phyloP scores from a whole-genome alignment of 2,113 vertebrate genomes.

The Heteronetta atricapilla region DNA sequence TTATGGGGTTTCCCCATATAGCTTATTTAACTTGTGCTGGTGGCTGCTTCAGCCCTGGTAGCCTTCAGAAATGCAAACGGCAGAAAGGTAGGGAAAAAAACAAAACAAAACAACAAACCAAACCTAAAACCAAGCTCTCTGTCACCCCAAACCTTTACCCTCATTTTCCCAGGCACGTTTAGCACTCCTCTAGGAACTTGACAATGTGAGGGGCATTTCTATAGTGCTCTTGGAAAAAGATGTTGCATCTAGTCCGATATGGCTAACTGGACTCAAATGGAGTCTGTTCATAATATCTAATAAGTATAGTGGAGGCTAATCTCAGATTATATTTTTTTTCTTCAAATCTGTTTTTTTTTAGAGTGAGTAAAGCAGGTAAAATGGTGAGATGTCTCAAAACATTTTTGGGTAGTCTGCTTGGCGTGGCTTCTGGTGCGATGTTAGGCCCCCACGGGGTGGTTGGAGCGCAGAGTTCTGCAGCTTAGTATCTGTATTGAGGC shows the following conservation, averaged over 20 bases:
- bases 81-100: not conserved
- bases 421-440: fast-evolving
- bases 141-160: not conserved
- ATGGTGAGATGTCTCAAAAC: not conserved
- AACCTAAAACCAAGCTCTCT: not conserved
- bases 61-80: not conserved
- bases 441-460: not conserved
- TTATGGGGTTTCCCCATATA: not conserved
- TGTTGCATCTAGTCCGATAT: not conserved
- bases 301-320: not conserved
- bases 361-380: not conserved
- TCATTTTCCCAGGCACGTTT: not conserved
- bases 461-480: not conserved
- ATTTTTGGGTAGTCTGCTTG: not conserved
- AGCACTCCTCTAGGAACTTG: not conserved
- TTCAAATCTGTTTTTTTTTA: not conserved
- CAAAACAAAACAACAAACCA: not conserved
- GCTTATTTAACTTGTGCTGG: not conserved
- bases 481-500: not conserved
- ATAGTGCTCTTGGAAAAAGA: not conserved
- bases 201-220: not conserved
- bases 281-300: not conserved
- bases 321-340: not conserved
- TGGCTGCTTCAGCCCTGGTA: not conserved
- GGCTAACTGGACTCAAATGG: not conserved